A percentile compares a stretch with the other conserved stretches of the same genome.
phyloP scores from a whole-genome alignment of 2,797 vertebrate genomes.

The Taeniopygia guttata region DNA sequence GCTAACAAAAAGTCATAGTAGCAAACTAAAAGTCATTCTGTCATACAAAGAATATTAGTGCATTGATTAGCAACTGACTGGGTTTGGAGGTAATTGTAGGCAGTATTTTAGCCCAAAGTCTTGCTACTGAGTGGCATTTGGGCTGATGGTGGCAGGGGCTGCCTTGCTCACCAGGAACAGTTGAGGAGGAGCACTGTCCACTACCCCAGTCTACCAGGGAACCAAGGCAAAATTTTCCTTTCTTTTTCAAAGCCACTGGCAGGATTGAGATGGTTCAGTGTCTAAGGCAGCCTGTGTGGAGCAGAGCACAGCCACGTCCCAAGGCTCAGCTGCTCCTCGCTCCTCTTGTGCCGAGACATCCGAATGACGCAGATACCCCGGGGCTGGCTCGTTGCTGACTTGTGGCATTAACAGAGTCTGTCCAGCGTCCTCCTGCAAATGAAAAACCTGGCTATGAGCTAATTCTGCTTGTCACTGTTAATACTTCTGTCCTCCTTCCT shows the following conservation, averaged over 20 bases:
- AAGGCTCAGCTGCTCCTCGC: background rate
- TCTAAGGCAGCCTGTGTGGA: background rate
- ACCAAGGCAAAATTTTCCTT: background rate
- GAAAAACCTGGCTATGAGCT: background rate
- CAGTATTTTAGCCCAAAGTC: background rate
- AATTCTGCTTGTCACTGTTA: background rate
- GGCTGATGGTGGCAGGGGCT: background rate
- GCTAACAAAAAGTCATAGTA: background rate
- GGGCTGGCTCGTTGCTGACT: background rate
- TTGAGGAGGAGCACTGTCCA: accelerated
- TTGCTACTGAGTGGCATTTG: background rate
- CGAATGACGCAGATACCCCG: background rate
- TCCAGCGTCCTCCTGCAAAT: background rate
- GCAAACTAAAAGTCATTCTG: background rate
- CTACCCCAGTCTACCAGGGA: background rate
- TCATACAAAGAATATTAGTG: background rate
- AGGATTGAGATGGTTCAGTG: background rate
- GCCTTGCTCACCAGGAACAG: background rate
- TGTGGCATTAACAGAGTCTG: background rate
- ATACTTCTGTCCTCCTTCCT: constrained; percentile 5
- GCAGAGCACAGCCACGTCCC: accelerated
- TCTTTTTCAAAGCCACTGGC: background rate
- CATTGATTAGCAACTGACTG: background rate
- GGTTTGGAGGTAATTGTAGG: background rate
- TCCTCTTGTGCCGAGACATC: background rate